Evolutionary conservation across 2,113 vertebrate species (phyloP).

Genomic region (Butorides virescens): DNA sequence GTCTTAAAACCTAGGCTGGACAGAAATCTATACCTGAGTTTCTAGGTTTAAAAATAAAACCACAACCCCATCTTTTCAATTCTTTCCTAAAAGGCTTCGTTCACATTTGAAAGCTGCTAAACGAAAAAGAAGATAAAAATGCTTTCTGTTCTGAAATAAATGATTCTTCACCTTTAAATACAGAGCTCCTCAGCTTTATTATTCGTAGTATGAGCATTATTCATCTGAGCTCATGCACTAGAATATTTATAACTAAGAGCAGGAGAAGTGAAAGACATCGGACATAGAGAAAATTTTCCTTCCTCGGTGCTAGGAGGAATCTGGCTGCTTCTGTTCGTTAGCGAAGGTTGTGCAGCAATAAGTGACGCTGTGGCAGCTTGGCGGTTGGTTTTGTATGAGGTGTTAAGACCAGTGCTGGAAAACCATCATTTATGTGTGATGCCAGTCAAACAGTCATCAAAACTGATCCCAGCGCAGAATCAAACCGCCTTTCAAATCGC

Average conservation of each 20-base stretch:
- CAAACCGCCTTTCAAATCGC: accelerated
- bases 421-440: background rate
- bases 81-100: background rate
- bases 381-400: background rate
- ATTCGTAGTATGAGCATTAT: constrained; percentile 11
- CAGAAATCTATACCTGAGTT: background rate
- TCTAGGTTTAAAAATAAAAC: background rate
- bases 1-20: background rate
- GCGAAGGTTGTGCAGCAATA: background rate
- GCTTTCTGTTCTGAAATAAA: background rate
- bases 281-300: background rate
- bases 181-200: background rate
- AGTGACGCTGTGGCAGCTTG: background rate
- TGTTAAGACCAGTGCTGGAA: background rate
- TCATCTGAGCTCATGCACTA: constrained; percentile 5
- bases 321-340: background rate
- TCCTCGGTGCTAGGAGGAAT: background rate
- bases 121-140: background rate
- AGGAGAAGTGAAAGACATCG: constrained; percentile 14
- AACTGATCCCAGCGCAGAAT: background rate
- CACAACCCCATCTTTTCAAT: background rate
- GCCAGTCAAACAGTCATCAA: background rate
- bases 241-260: constrained; percentile 35
- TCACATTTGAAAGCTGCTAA: background rate
- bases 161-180: background rate